A percentile compares a stretch with the other conserved stretches of the same genome.
Conservation (phyloP, 1,140 invertebrate genomes). For the Lordiphosa collinella region DNA sequence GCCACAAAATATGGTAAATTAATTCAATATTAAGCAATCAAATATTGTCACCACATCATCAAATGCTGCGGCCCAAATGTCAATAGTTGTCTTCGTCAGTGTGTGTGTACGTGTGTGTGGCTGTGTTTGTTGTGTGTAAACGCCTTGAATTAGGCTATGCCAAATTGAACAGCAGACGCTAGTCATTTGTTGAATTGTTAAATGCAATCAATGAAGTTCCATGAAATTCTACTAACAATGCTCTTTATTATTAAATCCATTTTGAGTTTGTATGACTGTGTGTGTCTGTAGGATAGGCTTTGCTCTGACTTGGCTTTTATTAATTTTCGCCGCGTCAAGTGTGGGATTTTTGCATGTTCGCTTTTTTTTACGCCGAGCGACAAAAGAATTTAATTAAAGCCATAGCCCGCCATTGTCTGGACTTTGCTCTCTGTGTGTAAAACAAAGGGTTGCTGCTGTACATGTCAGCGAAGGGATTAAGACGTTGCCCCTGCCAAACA, state of each 20-base stretch:
- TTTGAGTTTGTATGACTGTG: neutral
- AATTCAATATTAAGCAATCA: slow-evolving; percentile 75
- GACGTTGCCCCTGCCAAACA: slow-evolving; percentile 33
- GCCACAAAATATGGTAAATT: slow-evolving; percentile 66
- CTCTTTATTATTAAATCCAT: neutral
- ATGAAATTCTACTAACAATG: slow-evolving; percentile 42
- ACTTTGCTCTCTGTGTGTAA: slow-evolving; percentile 8
- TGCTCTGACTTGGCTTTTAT: slow-evolving; percentile 27
- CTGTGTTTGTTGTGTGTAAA: slow-evolving; percentile 20
- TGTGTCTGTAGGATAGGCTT: slow-evolving; percentile 26
- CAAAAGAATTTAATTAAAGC: slow-evolving; percentile 74
- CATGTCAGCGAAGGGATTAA: slow-evolving; percentile 56
- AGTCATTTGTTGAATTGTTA: slow-evolving; percentile 19
- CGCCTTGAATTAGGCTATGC: slow-evolving; percentile 51
- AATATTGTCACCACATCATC: slow-evolving; percentile 74
- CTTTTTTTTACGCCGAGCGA: slow-evolving; percentile 26
- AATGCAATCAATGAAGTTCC: slow-evolving; percentile 39
- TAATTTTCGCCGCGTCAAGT: slow-evolving; percentile 36
- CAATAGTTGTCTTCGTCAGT: slow-evolving; percentile 23
- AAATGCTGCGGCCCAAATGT: slow-evolving; percentile 56
- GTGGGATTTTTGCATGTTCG: slow-evolving; percentile 60
- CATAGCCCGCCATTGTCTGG: slow-evolving; percentile 47
- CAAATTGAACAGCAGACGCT: slow-evolving; percentile 58
- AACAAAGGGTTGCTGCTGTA: slow-evolving; percentile 9
- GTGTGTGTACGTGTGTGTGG: slow-evolving; percentile 14